Conservation (phyloP, 2,113 vertebrate genomes). For the Rhegmatorhina hoffmannsi region DNA sequence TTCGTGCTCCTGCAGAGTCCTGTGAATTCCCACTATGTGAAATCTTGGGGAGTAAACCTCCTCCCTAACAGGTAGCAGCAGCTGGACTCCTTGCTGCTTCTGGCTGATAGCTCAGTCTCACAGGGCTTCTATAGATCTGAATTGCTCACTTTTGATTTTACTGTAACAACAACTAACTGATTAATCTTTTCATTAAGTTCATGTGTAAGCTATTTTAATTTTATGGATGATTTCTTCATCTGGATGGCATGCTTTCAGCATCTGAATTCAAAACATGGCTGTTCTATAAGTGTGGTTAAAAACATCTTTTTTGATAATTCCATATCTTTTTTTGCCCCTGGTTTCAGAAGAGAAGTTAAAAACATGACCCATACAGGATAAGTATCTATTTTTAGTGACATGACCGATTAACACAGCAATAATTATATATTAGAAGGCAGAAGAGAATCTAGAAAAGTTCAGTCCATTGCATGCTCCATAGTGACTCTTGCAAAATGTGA, state of each 20-base stretch:
- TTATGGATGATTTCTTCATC: not conserved
- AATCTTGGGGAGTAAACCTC: no score
- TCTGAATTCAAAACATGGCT: not conserved
- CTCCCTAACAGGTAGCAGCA: no score
- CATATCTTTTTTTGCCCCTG: not conserved
- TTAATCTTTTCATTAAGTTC: not conserved
- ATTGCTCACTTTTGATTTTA: no score
- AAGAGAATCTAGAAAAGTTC: slow-evolving; percentile 27
- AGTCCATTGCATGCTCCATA: not conserved
- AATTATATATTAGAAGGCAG: slow-evolving; percentile 31
- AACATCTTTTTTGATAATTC: not conserved
- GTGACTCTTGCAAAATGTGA: not conserved
- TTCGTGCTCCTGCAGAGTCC: no score
- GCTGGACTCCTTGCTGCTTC: no score
- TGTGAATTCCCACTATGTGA: no score
- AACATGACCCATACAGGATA: not conserved
- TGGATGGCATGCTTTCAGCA: not conserved
- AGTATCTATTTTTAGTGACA: not conserved
- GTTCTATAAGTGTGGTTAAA: not conserved
- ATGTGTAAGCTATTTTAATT: not conserved
- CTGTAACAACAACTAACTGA: no score
- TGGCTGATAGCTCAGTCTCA: no score
- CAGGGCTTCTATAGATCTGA: no score
- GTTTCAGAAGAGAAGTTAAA: not conserved
- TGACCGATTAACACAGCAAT: slow-evolving; percentile 23